Evolutionary conservation across 64 coral and sea anemone species (phyloP).

Genomic region (Pachyseris speciosa): DNA sequence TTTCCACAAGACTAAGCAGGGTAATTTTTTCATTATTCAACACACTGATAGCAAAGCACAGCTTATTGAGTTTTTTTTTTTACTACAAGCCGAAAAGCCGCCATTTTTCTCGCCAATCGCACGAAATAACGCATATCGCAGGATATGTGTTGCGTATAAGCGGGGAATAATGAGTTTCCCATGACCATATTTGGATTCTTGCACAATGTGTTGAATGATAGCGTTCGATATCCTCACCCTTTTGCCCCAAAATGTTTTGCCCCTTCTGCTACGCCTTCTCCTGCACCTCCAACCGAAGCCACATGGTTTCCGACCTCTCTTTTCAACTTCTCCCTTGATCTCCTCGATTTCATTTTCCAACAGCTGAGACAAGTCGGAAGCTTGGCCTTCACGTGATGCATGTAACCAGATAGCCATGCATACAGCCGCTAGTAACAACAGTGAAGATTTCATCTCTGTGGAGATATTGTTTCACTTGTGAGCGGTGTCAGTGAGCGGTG

Average conservation of each 20-base stretch:
- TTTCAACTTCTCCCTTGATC: not conserved
- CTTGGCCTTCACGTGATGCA: not conserved
- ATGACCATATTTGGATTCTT: too few relatives aligned
- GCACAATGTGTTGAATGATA: too few relatives aligned
- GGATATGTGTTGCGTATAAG: too few relatives aligned
- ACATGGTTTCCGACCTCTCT: not conserved
- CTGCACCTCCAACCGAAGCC: not conserved
- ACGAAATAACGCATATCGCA: too few relatives aligned
- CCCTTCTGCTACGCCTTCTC: not conserved
- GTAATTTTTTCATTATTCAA: too few relatives aligned
- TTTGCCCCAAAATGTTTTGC: not conserved
- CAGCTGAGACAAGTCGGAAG: not conserved
- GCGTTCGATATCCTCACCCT: not conserved
- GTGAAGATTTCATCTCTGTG: not conserved
- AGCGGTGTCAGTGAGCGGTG: too few relatives aligned
- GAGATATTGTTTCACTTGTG: not conserved
- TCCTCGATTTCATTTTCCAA: not conserved
- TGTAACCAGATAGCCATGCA: not conserved
- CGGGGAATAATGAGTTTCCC: too few relatives aligned
- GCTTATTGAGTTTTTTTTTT: too few relatives aligned
- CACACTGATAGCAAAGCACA: too few relatives aligned
- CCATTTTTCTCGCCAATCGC: too few relatives aligned
- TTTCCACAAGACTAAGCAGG: too few relatives aligned
- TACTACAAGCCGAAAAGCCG: too few relatives aligned
- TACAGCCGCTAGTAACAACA: not conserved